Conservation (phyloP, 2,888 invertebrate species). For the Scaptomyza caliginosa region DNA sequence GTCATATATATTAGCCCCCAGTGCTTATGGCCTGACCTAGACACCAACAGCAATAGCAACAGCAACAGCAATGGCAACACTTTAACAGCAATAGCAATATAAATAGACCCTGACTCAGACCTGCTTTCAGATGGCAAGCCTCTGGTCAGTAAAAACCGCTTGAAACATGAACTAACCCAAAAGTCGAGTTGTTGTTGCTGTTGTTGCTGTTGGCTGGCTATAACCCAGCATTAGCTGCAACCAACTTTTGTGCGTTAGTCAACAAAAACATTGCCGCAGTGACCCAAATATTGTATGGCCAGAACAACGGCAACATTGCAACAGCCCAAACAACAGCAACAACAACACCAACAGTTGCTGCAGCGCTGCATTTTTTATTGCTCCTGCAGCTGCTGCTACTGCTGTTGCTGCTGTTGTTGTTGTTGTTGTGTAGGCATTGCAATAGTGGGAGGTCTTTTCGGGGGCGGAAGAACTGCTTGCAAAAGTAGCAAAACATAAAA, state of each 20-base stretch:
- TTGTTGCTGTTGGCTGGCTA: constrained; percentile 13
- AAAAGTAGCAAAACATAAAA: constrained; percentile 57
- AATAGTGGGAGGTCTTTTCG: constrained; percentile 29
- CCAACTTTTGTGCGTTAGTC: constrained; percentile 56
- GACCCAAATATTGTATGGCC: constrained; percentile 68
- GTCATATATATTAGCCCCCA: neutral
- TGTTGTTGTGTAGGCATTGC: constrained; percentile 35
- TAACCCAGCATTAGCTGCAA: constrained; percentile 32
- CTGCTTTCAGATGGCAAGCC: neutral
- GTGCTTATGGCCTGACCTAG: constrained; percentile 8
- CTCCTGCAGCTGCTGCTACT: too few species aligned
- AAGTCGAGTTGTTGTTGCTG: constrained; percentile 11
- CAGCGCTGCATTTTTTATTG: constrained; percentile 63
- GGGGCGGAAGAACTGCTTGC: constrained; percentile 4
- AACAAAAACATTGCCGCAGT: constrained; percentile 76
- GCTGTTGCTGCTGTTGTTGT: neutral
- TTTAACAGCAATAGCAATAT: neutral
- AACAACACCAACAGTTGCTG: constrained; percentile 33
- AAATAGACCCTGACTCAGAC: constrained; percentile 5
- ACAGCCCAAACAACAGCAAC: constrained; percentile 28
- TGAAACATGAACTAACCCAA: constrained; percentile 17
- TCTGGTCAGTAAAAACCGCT: constrained; percentile 34
- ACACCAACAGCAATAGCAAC: neutral
- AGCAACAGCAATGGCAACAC: neutral
- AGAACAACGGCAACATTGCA: constrained; percentile 52